These are phyloP conservation scores for Oncorhynchus keta DNA, from an alignment of 2,113 vertebrate species.

Conservation along the genomic window DNA sequence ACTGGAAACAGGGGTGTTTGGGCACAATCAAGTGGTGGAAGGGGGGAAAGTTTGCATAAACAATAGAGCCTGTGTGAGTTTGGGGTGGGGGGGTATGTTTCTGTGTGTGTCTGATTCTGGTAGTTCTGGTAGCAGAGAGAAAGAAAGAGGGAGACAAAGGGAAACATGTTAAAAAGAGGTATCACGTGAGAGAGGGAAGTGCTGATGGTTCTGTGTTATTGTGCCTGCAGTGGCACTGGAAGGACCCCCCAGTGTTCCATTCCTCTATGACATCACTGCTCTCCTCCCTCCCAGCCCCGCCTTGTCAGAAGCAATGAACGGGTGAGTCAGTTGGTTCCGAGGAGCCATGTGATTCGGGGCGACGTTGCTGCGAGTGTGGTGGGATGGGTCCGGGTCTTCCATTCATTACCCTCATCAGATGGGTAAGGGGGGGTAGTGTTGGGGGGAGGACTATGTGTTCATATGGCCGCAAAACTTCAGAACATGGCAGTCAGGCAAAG, in stretches of 20 bases:
- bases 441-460: conserved; percentile 30
- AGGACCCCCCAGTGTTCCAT: conserved; percentile 28
- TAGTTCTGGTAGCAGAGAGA: conserved; percentile 2
- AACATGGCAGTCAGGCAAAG: conserved; percentile 66
- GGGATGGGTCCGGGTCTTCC: conserved; percentile 60
- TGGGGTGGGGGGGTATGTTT: conserved; percentile 11
- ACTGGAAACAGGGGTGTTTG: neutral
- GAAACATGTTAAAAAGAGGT: neutral
- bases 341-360: conserved; percentile 79
- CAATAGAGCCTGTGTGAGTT: conserved; percentile 6
- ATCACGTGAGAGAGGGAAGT: neutral
- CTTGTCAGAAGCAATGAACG: conserved; percentile 83
- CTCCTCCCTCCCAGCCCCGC: conserved; percentile 75
- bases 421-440: conserved; percentile 27
- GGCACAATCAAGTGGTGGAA: conserved; percentile 24
- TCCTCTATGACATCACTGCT: conserved; percentile 63
- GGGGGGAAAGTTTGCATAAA: conserved; percentile 21
- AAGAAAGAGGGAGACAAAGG: neutral
- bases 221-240: neutral
- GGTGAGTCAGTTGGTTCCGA: conserved; percentile 77
- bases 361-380: conserved; percentile 75
- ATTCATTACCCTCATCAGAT: conserved; percentile 71
- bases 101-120: neutral
- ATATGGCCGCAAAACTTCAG: conserved; percentile 70
- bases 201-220: conserved; percentile 21